Evolutionary conservation across 2,888 invertebrate genomes (phyloP).

Genomic region (Archips crataeganus): DNA sequence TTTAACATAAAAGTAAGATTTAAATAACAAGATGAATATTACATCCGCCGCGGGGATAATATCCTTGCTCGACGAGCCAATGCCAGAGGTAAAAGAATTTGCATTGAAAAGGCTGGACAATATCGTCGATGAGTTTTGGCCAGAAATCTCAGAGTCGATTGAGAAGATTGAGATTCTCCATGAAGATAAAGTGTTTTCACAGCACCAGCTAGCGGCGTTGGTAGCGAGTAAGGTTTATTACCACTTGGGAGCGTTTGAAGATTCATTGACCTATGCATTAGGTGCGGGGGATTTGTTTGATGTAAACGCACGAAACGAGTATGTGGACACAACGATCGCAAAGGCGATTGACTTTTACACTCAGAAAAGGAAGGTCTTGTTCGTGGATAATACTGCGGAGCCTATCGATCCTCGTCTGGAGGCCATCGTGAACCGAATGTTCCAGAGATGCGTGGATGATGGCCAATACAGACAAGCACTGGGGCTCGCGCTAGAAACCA

Average conservation of each 20-base stretch:
- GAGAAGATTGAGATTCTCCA: constrained; percentile 98
- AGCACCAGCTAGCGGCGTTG: constrained; percentile 97
- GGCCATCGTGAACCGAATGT: constrained; percentile 98
- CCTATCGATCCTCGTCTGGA: constrained; percentile 93
- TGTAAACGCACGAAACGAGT: constrained; percentile 97
- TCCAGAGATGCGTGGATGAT: constrained; percentile 97
- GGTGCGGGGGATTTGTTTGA: constrained; percentile 98
- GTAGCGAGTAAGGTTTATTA: constrained; percentile 99
- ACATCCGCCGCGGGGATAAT: constrained; percentile 94
- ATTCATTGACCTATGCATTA: constrained; percentile 98
- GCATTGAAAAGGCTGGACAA: constrained; percentile 96
- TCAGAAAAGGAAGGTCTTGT: constrained; percentile 92
- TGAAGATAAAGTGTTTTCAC: constrained; percentile 95
- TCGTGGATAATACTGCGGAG: constrained; percentile 89
- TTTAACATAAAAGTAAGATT: constrained; percentile 42
- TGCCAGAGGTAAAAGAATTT: constrained; percentile 96
- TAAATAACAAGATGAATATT: constrained; percentile 75
- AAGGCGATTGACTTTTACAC: constrained; percentile 99
- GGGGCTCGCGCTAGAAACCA: constrained; percentile 97
- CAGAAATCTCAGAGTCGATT: constrained; percentile 99
- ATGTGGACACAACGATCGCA: constrained; percentile 98
- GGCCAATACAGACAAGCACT: constrained; percentile 98
- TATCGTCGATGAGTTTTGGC: constrained; percentile 99
- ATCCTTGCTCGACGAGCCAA: constrained; percentile 97
- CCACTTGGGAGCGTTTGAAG: constrained; percentile 98